Conservation (phyloP, 2,888 invertebrate genomes). For the Cecidostiba fungosa region DNA sequence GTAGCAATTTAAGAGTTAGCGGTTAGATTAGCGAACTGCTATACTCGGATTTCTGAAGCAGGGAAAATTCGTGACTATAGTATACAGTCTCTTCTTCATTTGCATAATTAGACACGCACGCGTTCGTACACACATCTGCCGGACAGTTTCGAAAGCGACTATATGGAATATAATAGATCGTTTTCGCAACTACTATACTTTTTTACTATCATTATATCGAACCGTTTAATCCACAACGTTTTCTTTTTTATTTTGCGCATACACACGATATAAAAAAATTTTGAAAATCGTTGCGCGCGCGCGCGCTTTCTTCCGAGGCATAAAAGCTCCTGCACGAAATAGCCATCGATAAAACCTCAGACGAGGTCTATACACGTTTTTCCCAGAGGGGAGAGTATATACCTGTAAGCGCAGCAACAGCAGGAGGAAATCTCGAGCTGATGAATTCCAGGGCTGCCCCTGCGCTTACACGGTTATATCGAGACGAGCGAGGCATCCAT, state of each 20-base stretch:
- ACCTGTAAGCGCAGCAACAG: no score
- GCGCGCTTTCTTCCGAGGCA: background rate
- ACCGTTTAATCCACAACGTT: background rate
- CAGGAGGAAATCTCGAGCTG: background rate
- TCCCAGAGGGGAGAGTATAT: no score
- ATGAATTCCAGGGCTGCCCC: conserved; percentile 10
- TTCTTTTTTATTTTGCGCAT: background rate
- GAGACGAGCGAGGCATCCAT: conserved; percentile 29
- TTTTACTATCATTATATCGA: no score
- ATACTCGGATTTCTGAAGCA: conserved; percentile 26
- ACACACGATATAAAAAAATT: no score
- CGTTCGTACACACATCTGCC: conserved; percentile 39
- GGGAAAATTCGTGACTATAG: conserved; percentile 53
- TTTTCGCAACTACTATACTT: no score
- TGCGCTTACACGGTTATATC: conserved; percentile 41
- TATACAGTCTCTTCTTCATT: background rate
- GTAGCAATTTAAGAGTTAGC: conserved; percentile 35
- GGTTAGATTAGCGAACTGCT: conserved; percentile 4
- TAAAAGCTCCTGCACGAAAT: background rate
- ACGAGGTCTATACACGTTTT: background rate
- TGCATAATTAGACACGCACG: conserved; percentile 57
- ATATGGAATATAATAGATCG: conserved; percentile 27
- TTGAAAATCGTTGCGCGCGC: background rate
- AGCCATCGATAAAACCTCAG: background rate
- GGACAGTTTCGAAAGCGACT: conserved; percentile 39